These are phyloP conservation scores for Platypus cylindrus DNA, from an alignment of 2,888 invertebrate genomes.

Conservation along the genomic window DNA sequence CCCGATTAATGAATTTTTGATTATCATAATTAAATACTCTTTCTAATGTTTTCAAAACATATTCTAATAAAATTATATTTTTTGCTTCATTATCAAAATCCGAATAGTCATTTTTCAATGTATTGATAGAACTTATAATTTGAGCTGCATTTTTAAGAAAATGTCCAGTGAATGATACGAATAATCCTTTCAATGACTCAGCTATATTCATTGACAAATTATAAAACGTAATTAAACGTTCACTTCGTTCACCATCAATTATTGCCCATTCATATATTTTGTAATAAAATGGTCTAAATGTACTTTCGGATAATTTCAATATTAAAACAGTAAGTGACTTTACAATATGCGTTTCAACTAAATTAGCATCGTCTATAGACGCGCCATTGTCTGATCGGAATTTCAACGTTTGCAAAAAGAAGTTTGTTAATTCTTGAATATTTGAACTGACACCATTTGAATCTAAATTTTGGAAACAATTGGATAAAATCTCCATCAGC, in stretches of 20 bases:
- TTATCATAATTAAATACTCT: conserved; percentile 72
- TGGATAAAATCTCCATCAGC: conserved; percentile 63
- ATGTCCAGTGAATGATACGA: conserved; percentile 80
- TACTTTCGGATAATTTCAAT: conserved; percentile 77
- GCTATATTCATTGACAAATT: conserved; percentile 67
- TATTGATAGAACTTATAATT: conserved; percentile 57
- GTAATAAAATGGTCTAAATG: conserved; percentile 79
- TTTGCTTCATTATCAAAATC: conserved; percentile 43
- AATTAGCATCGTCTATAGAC: conserved; percentile 37
- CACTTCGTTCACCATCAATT: conserved; percentile 44
- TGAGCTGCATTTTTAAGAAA: conserved; percentile 70
- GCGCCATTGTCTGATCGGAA: conserved; percentile 45
- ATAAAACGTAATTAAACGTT: conserved; percentile 70
- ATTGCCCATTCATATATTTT: conserved; percentile 82
- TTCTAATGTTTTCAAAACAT: conserved; percentile 61
- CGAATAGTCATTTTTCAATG: conserved; percentile 40
- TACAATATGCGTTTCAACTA: conserved; percentile 61
- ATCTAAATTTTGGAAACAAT: conserved; percentile 52
- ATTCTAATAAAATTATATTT: conserved; percentile 50
- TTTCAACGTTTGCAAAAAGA: conserved; percentile 62
- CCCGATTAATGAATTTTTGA: conserved; percentile 71
- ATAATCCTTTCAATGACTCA: conserved; percentile 71
- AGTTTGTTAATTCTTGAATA: conserved; percentile 54
- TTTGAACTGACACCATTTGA: conserved; percentile 49
- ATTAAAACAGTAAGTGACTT: conserved; percentile 68